Base-by-base conservation (phyloP, 2,113 vertebrate species). In the Syngnathus floridae region DNA sequence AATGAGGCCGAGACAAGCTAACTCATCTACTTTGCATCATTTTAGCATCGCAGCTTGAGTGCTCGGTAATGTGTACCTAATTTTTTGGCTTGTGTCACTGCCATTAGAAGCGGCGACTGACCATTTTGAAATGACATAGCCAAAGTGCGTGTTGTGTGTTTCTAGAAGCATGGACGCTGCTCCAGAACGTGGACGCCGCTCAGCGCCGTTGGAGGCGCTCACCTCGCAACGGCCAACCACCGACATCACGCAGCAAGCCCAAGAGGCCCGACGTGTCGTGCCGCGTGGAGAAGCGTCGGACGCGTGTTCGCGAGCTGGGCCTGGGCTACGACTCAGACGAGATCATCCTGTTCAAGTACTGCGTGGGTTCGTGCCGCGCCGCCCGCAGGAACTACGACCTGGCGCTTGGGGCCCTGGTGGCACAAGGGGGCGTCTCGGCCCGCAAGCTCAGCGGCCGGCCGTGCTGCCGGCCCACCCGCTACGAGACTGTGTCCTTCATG, bases 401-500 rank as follows among this genome's bases (percentile, higher is more conserved):
- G 79, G 92, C 91, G 0, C 82, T 96, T 77, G 91, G 87, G 62
- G 80, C 76, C 69, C 80, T 97, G 45, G 83, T 92, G 71, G 77
- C 74, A 51, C 75, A 90, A 1, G 82, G 91, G 59, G 81, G 84
- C 63, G 88, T 94, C 13, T 0, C 76, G 1, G 70, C 80, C 19
- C 81, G 78, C 26, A 90, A 86, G 1, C 81, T 91, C 64, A 92
- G 88, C 76, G 55, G 73, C 46, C 88, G 92, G 48, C 94, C 94
- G 40, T 97, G 95, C 85, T 97, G 95, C 84, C 91, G 94, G 19
- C 95, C 95, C 43, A 93, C 90, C 1, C 89, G 82, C 82, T 96
- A 93, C 1, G 93, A 94, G 79, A 88, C 92, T 0, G 90, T 96
- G 73, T 91, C 93, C 69, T 97, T 97, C 88, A 95, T 96, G 94